Evolutionary conservation across 2,888 invertebrate species (phyloP), one percentile per base, ranked within the genome.

Genomic region (Chelonus formosanus): DNA sequence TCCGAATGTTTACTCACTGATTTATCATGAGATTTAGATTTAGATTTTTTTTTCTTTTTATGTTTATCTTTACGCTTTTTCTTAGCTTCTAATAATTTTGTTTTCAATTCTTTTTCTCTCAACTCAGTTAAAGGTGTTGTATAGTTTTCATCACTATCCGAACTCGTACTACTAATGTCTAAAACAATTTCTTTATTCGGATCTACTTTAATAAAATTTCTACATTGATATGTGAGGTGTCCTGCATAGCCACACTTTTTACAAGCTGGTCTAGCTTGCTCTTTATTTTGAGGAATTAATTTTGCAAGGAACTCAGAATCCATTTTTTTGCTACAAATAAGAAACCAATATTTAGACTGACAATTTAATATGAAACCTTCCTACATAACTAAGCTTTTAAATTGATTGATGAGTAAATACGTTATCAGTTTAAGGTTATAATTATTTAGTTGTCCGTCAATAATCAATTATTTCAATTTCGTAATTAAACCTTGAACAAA

Each of bases 171-270:
- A 80, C 96, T 96, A 0, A 97, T 94, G 82, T 97, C 97, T 65
- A 97, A 84, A 2, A 97, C 92, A 75, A 94, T 92, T 80, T 96
- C 97, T 81, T 95, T 96, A 79, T 94, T 92, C 0, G 97, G 96
- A 80, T 97, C 96, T 35, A 96, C 90, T 88, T 96, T 95, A 65
- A 97, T 90, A 84, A 97, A 97, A 85, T 98, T 98, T 75, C 97
- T 87, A 80, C 97, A 98, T 82, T 98, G 97, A 84, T 93, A 97
- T 8, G 98, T 97, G 76, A 98, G 87, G 84, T 98, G 97, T 1
- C 97, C 97, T 69, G 95, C 94, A 85, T 97, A 97, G 73, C 97
- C 97, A 87, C 97, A 97, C 85, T 96, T 96, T 83, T 94, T 95
- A 82, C 97, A 97, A 0, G 96, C 94, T 31, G 95, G 92, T 54